Evolutionary conservation across 2,888 invertebrate genomes (phyloP), one percentile per base, ranked within the genome.

Genomic region (Eupeodes latifasciatus): DNA sequence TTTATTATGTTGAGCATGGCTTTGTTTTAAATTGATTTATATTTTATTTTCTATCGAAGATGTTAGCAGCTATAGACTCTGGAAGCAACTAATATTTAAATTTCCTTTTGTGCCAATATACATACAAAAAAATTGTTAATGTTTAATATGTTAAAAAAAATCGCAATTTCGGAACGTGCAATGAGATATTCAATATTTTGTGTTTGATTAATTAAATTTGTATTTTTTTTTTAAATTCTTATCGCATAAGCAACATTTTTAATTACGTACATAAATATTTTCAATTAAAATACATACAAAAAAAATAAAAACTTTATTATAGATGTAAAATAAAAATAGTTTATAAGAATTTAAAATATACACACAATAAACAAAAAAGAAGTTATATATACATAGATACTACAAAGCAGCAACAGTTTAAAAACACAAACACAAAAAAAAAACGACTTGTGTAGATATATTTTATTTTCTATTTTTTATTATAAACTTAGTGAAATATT

Each of bases 41-140:
- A 11, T 55, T 16, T 69, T 14, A 6, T 53, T 36, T 59, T 59
- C 0, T 6, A 10, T 67, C 7, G 10, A 34, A 27, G 5, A 6
- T 27, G 5, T 34, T n/a, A 11, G 14, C 34, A 11, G 9, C n/a
- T 67, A 14, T 9, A 53, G 57, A 79, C 71, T 82, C 86, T 86
- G 86, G 81, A 85, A 71, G 11, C 1, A 66, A 16, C 34, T 53
- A 66, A 67, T 53, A 77, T 16, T 72, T 44, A 71, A 61, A 81
- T 81, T 81, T 86, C 82, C 82, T 62, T 85, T 86, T 71, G 86
- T 86, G 86, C 86, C 86, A 86, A 86, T 82, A 86, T 82, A n/a
- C 81, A 66, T 72, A 19, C 47, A 59, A 34, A 76, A 27, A 59
- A 34, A 57, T 69, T 75, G 64, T 84, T 80, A 77, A 51, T 27